Percentiles rank a stretch among this genome's conserved stretches.
Conservation (phyloP, 2,888 invertebrate genomes). For the Clanis bilineata region DNA sequence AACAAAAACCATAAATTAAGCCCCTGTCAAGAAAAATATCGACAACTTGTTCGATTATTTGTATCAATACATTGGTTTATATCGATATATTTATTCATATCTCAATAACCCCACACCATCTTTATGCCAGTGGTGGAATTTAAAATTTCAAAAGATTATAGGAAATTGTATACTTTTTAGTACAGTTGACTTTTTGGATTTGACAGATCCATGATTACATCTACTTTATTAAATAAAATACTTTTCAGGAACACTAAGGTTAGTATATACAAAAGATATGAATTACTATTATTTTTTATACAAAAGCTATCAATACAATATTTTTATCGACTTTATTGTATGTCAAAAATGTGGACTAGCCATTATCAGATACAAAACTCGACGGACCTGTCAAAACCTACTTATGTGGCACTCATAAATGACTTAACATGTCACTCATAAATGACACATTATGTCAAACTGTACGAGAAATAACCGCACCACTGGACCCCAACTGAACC, state of each 20-base stretch:
- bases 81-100: conserved; percentile 16
- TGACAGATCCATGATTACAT: background rate
- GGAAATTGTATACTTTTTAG: conserved; percentile 2
- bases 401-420: background rate
- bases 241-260: background rate
- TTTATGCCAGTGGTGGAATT: conserved; percentile 20
- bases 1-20: too few relatives aligned
- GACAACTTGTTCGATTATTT: background rate
- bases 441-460: background rate
- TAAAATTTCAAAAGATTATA: conserved; percentile 17
- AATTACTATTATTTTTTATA: background rate
- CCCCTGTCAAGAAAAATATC: too few relatives aligned
- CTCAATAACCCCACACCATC: conserved; percentile 17
- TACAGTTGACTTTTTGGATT: background rate
- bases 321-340: background rate
- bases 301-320: background rate
- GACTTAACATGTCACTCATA: background rate
- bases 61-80: background rate
- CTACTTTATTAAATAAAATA: background rate
- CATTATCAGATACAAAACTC: background rate
- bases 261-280: conserved; percentile 3
- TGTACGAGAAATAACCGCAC: conserved; percentile 26
- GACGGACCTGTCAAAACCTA: background rate
- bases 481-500: conserved; percentile 36
- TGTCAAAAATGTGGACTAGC: background rate